Evolutionary conservation across 2,888 invertebrate species (phyloP), one percentile per base, ranked within the genome.

Genomic region (Eupithecia subfuscata): DNA sequence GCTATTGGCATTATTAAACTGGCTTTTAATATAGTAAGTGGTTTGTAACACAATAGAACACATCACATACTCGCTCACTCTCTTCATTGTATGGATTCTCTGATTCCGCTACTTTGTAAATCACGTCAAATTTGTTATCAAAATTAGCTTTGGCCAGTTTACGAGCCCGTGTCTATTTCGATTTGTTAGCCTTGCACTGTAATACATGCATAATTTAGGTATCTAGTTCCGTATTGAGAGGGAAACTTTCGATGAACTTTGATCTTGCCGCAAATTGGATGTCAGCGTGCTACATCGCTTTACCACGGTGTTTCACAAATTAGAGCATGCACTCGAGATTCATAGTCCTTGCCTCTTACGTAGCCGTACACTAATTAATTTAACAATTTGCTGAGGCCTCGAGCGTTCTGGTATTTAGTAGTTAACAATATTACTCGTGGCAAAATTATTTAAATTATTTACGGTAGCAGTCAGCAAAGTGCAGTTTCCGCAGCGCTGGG

Each of bases 241-340:
- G 2, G n/a, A 67, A 67, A 67, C 65, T 64, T 64, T 64, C n/a
- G n/a, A 52, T 34, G 37, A 64, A 64, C 64, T 67, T 67, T 65
- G n/a, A 65, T 37, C 37, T 65, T 40, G 52, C 40, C 11, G 12
- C 34, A 67, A 67, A 67, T 67, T 40, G 11, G 65, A 37, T 40
- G 37, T 18, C 16, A 22, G 37, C 64, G 34, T 63, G 34, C 37
- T 40, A 67, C 40, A 52, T 16, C 65, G n/a, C 16, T 18, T 18
- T 64, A 37, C 16, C 2, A 7, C 63, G 12, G 16, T 30, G 63
- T 14, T 30, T 64, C n/a, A 37, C 34, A 65, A 65, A 37, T 65
- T 34, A 65, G 37, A 37, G 40, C n/a, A n/a, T 64, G 34, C 64
- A 64, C 30, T 64, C 16, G 34, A 64, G 52, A 45, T 3, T 6